Base-by-base conservation (phyloP, 1,140 invertebrate genomes). In the Brachionus sp. region DNA sequence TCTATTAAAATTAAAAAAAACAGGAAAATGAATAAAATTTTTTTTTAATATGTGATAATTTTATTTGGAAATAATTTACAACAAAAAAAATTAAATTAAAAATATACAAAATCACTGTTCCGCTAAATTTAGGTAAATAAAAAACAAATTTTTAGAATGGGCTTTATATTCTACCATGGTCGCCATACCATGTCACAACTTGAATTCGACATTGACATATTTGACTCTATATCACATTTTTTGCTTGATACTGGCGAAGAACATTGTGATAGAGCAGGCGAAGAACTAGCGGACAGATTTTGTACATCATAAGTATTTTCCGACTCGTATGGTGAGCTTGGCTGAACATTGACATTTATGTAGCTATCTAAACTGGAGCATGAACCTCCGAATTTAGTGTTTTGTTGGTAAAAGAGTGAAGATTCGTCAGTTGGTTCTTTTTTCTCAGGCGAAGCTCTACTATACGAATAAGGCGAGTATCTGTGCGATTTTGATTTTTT, bases 51-150 rank as follows among this genome's bases (percentile, higher is more conserved):
- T 70, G 1, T 16, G 39, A 70, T 70, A 35, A 39, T 37, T 70
- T 70, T 70, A 70, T 70, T 70, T 37, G 66, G 29, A 46, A 12
- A 33, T 68, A 75, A 46, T 75, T 75, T 75, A 75, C 70, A 75
- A 25, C n/a, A n/a, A 50, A 50, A 75, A 75, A 44, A 73, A 23
- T 39, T 39, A 75, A 46, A 35, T 46, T 75, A 25, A 73, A n/a
- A 42, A 73, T 39, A 37, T 23, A 73, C 33, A 73, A 73, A 39
- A 35, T 75, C 70, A 75, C 70, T 75, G 70, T 75, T 75, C 37
- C 70, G 70, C 70, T 75, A 75, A 39, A 66, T 29, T 13, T 16
- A n/a, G 13, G 13, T 9, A 44, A 37, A 39, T 39, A 70, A 70
- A 70, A 37, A 37, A 37, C 39, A 19, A 42, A 37, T 5, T 29